Conservation (phyloP, 1,140 invertebrate species). For the Pogonomyrmex californicus region DNA sequence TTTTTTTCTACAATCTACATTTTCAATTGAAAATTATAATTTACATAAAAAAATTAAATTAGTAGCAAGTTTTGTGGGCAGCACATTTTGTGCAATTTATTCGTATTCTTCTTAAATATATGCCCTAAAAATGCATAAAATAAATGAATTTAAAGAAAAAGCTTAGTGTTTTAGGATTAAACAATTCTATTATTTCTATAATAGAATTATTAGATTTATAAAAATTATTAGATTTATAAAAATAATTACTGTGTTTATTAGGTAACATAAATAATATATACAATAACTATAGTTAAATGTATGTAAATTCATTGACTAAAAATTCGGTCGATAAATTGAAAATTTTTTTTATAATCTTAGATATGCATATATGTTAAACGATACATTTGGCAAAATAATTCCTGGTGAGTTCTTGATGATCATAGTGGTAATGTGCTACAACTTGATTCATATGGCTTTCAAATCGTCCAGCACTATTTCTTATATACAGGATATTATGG, state of each 20-base stretch:
- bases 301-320: conserved; percentile 23
- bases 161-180: neutral
- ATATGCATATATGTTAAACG: conserved; percentile 52
- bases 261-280: too few species aligned
- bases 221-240: too few species aligned
- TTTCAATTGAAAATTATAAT: too few species aligned
- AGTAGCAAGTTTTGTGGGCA: neutral
- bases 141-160: neutral
- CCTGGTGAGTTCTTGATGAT: conserved; percentile 60
- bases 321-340: conserved; percentile 31
- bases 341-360: conserved; percentile 29
- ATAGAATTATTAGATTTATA: too few species aligned
- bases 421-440: conserved; percentile 43
- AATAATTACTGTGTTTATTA: too few species aligned
- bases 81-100: neutral
- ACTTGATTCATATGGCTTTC: conserved; percentile 47
- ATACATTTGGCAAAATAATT: conserved; percentile 60
- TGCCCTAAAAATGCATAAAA: neutral
- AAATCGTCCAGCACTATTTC: conserved; percentile 81
- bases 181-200: neutral
- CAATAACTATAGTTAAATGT: too few species aligned
- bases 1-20: too few species aligned
- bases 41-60: neutral
- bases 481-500: conserved; percentile 42
- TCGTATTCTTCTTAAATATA: neutral